Conservation (phyloP, 2,888 invertebrate species). For the Drosophila vallismaia region DNA sequence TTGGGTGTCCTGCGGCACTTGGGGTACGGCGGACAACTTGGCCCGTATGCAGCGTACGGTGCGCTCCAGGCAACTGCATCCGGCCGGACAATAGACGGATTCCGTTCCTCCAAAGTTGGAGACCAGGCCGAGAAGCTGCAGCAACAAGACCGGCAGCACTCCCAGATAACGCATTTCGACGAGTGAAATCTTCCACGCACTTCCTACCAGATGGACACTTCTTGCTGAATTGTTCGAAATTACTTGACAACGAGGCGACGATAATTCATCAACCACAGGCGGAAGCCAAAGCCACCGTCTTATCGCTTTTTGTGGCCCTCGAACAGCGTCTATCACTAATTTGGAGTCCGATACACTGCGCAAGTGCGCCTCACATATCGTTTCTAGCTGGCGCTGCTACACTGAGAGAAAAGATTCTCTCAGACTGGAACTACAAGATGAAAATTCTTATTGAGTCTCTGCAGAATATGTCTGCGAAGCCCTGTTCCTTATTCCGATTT, state of each 20-base stretch:
- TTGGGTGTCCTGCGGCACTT: slow-evolving; percentile 80
- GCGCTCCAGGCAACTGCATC: slow-evolving; percentile 80
- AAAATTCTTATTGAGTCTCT: too few relatives aligned
- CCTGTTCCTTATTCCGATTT: too few relatives aligned
- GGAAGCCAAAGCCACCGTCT: slow-evolving; percentile 24
- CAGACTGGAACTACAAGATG: too few relatives aligned
- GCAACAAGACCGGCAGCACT: slow-evolving; percentile 18
- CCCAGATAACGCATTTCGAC: slow-evolving; percentile 10
- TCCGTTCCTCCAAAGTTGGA: slow-evolving; percentile 17
- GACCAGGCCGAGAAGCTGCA: slow-evolving; percentile 24
- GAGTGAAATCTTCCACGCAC: slow-evolving; percentile 11
- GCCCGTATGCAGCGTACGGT: slow-evolving; percentile 81
- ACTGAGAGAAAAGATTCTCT: slow-evolving; percentile 3
- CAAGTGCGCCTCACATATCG: slow-evolving; percentile 50
- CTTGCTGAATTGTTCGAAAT: slow-evolving; percentile 8
- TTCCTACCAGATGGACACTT: slow-evolving; percentile 20
- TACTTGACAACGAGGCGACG: neutral
- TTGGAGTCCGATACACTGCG: slow-evolving; percentile 39
- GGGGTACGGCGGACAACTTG: slow-evolving; percentile 74
- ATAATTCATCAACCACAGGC: slow-evolving; percentile 26
- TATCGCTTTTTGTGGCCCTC: slow-evolving; percentile 27
- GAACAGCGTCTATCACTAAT: slow-evolving; percentile 14
- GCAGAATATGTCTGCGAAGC: too few relatives aligned
- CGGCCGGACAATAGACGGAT: slow-evolving; percentile 72
- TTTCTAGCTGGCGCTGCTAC: slow-evolving; percentile 6